Conservation (phyloP, 2,888 invertebrate species). For the Apamea sordens region DNA sequence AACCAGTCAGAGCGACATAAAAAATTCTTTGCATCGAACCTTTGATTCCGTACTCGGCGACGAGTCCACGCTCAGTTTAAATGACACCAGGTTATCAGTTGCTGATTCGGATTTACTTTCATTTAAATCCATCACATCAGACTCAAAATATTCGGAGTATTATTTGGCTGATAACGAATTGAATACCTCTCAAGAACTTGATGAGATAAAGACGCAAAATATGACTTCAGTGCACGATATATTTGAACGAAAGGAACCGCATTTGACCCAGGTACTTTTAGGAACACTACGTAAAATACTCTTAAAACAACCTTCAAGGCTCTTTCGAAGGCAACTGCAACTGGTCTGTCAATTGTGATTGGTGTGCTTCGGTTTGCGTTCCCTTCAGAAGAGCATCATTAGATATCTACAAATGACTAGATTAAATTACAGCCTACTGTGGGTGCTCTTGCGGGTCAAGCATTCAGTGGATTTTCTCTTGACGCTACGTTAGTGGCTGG, state of each 20-base stretch:
- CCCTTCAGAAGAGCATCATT: background rate
- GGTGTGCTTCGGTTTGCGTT: background rate
- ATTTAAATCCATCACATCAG: conserved; percentile 77
- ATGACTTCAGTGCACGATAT: conserved; percentile 76
- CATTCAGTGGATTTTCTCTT: conserved; percentile 85
- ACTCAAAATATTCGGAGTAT: conserved; percentile 79
- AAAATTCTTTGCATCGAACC: conserved; percentile 70
- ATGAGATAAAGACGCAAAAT: conserved; percentile 45
- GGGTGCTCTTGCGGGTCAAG: conserved; percentile 77
- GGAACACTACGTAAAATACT: background rate
- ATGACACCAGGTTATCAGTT: conserved; percentile 63
- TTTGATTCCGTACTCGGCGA: conserved; percentile 68
- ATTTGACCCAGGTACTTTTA: conserved; percentile 70
- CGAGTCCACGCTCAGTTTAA: conserved; percentile 68
- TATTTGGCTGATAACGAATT: conserved; percentile 77
- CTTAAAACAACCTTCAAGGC: background rate
- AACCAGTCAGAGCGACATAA: conserved; percentile 67
- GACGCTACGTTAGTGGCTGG: conserved; percentile 74
- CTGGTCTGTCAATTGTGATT: background rate
- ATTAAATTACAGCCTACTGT: conserved; percentile 69
- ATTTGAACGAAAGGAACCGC: conserved; percentile 80
- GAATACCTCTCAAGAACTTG: conserved; percentile 47
- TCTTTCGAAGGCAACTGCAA: background rate
- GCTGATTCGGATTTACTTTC: conserved; percentile 79
- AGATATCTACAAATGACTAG: background rate